phyloP scores from a whole-genome alignment of 2,888 invertebrate genomes.

The Tinea trinotella region DNA sequence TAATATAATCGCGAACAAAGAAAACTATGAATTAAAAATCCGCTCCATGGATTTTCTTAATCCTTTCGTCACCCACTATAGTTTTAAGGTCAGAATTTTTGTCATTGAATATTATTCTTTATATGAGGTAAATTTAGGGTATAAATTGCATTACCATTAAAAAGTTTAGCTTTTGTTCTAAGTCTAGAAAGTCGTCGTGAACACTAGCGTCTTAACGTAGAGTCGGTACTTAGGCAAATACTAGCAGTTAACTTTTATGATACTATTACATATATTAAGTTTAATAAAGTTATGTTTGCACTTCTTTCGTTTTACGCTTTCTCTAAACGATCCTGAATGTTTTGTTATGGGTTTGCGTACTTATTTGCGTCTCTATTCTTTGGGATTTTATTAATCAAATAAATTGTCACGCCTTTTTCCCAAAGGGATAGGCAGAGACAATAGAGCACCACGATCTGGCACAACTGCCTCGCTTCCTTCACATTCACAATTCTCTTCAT shows the following conservation, averaged over 20 bases:
- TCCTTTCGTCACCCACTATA: constrained; percentile 44
- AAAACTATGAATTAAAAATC: constrained; percentile 13
- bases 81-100: constrained; percentile 36
- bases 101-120: constrained; percentile 34
- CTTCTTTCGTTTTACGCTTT: constrained; percentile 24
- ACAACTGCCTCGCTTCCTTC: no score
- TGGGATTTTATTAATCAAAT: no score
- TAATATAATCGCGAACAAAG: no score
- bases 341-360: background rate
- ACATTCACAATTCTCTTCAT: no score
- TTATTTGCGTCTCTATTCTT: no score
- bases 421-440: no score
- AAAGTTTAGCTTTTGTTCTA: constrained; percentile 46
- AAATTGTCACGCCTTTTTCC: no score
- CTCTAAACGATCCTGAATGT: background rate
- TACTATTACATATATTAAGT: constrained; percentile 52
- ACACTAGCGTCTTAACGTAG: constrained; percentile 22
- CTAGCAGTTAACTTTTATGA: constrained; percentile 58
- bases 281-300: constrained; percentile 50
- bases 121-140: constrained; percentile 31
- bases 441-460: no score
- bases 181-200: constrained; percentile 33
- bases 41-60: constrained; percentile 25
- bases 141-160: constrained; percentile 26
- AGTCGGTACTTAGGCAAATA: constrained; percentile 54